A percentile compares a stretch with the other conserved stretches of the same genome.
These are phyloP conservation scores for Hoplodrina blanda DNA, from an alignment of 2,888 invertebrate genomes.

Conservation along the genomic window DNA sequence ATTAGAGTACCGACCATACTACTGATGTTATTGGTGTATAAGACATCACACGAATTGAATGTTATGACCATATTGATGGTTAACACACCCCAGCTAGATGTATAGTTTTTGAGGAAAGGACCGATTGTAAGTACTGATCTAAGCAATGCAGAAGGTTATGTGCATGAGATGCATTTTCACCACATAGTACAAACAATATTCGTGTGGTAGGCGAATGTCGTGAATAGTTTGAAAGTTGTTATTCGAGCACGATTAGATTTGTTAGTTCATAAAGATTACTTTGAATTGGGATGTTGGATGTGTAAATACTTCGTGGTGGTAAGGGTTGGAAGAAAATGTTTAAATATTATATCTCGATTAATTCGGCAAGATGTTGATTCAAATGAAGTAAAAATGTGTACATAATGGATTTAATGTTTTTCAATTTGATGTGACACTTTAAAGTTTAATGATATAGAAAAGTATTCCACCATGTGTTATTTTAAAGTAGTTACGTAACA, in stretches of 20 bases:
- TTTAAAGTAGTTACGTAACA: slow-evolving; percentile 23
- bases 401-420: slow-evolving; percentile 33
- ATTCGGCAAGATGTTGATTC: slow-evolving; percentile 30
- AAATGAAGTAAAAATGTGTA: slow-evolving; percentile 52
- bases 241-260: slow-evolving; percentile 28
- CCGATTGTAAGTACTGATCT: slow-evolving; percentile 17
- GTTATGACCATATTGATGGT: slow-evolving; percentile 18
- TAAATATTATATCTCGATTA: slow-evolving; percentile 34
- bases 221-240: slow-evolving; percentile 35
- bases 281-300: slow-evolving; percentile 27
- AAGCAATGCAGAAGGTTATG: slow-evolving; percentile 19
- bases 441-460: slow-evolving; percentile 34
- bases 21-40: slow-evolving; percentile 33
- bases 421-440: slow-evolving; percentile 39
- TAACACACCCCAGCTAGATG: slow-evolving; percentile 26
- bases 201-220: slow-evolving; percentile 38
- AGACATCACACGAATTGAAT: slow-evolving; percentile 47
- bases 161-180: slow-evolving; percentile 52
- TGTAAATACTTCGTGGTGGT: slow-evolving; percentile 63
- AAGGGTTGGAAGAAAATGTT: slow-evolving; percentile 29
- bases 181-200: slow-evolving; percentile 59
- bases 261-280: slow-evolving; percentile 31
- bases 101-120: slow-evolving; percentile 30
- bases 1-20: slow-evolving; percentile 39
- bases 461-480: slow-evolving; percentile 38